Base-by-base conservation (phyloP, 2,113 vertebrate species). In the Leiothrix lutea region DNA sequence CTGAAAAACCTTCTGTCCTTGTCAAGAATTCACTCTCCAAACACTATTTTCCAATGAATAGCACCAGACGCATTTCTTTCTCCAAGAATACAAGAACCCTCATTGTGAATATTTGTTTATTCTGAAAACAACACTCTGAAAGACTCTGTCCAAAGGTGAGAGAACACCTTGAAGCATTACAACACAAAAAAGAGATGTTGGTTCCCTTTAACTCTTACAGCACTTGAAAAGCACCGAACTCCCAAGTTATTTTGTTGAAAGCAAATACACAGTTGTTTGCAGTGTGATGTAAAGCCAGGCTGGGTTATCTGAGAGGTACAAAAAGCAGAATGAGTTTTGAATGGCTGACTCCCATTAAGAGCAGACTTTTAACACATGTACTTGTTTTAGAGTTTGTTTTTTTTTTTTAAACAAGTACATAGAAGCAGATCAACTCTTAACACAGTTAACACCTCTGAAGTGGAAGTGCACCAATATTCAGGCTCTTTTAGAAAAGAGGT, bases 1-100 rank as follows among this genome's bases (percentile, higher is more conserved):
- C 77, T 79, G 91, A 97, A 96, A 96, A 97, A 81, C 88, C 53
- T 74, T 58, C 56, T 60, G 82, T 86, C 75, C 69, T 67, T 45
- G 44, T 81, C 80, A 92, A 91, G 80, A 94, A 94, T 79, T 73
- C 20, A 33, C 69, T 89, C 56, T 81, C 56, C 35, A 92, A 95
- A 87, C 33, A 95, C 23, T 89, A 5, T 69, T 91, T 92, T 89
- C 84, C 73, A 92, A 31, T 56, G n/a, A 86, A 60, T 74, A 0
- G 3, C 36, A 64, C 40, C n/a, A 71, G 56, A 79, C 21, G 4
- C 1, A 3, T 71, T 80, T 74, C 51, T 70, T 38, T 48, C 26
- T 86, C 58, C 67, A 73, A 36, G 74, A 88, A 74, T 9, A 92
- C 80, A 94, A 94, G 73, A 82, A 50, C 11, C 2, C 10, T 77